Percentiles rank a stretch among this genome's conserved stretches.
These are phyloP conservation scores for Neria commutata DNA, from an alignment of 2,888 invertebrate genomes.

Conservation along the genomic window DNA sequence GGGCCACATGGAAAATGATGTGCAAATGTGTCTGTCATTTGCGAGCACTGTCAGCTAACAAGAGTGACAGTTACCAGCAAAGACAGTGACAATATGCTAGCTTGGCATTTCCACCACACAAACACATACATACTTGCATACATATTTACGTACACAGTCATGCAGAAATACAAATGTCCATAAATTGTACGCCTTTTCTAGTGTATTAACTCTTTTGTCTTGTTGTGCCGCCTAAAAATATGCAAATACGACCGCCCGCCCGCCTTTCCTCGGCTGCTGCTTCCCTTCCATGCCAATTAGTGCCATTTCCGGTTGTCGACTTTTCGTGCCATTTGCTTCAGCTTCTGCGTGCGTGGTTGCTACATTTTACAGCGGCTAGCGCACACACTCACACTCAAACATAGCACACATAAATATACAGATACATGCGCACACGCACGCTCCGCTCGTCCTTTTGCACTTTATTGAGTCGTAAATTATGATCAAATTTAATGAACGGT, in stretches of 20 bases:
- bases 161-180: too few species aligned
- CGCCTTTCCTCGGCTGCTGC: not conserved
- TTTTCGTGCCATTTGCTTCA: not conserved
- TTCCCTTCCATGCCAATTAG: slow-evolving; percentile 10
- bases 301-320: slow-evolving; percentile 1
- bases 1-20: too few species aligned
- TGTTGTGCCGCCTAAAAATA: not conserved
- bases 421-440: not conserved
- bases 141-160: too few species aligned
- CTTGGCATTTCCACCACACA: not conserved
- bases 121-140: not conserved
- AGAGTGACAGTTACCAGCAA: not conserved
- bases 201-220: too few species aligned
- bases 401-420: not conserved
- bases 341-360: not conserved
- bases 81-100: not conserved
- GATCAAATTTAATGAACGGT: slow-evolving; percentile 44
- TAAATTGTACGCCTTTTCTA: too few species aligned
- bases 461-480: slow-evolving; percentile 44
- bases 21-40: too few species aligned
- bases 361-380: not conserved
- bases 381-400: not conserved
- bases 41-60: too few species aligned
- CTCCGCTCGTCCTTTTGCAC: slow-evolving; percentile 14
- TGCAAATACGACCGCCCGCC: too few species aligned